phyloP scores from a whole-genome alignment of 2,888 invertebrate species.

The Fragum whitleyi region DNA sequence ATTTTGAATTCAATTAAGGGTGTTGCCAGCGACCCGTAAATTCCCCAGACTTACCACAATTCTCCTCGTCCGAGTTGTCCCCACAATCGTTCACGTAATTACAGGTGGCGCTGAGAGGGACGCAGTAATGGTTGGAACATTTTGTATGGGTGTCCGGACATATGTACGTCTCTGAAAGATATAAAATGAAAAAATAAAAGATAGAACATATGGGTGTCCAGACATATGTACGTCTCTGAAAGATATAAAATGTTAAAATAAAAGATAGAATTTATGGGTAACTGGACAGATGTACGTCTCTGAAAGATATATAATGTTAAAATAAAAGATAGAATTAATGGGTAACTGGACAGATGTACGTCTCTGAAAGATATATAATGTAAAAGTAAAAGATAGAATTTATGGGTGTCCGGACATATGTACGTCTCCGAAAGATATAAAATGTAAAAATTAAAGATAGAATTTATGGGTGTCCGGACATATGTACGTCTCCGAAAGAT shows the following conservation, averaged over 20 bases:
- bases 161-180: constrained; percentile 83
- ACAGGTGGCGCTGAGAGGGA: constrained; percentile 75
- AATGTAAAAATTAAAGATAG: neutral
- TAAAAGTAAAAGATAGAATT: constrained; percentile 85
- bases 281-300: constrained; percentile 85
- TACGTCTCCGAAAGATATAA: constrained; percentile 82
- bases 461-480: constrained; percentile 85
- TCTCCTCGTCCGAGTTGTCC: constrained; percentile 85
- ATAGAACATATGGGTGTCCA: constrained; percentile 86
- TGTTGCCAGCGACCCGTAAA: no score
- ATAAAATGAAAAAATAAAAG: constrained; percentile 72
- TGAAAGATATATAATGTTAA: constrained; percentile 38
- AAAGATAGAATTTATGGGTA: constrained; percentile 86
- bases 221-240: constrained; percentile 85
- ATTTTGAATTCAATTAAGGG: no score
- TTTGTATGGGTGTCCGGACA: constrained; percentile 86
- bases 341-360: constrained; percentile 85
- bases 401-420: constrained; percentile 85
- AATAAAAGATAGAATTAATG: constrained; percentile 85
- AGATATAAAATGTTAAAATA: constrained; percentile 43
- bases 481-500: constrained; percentile 82
- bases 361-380: constrained; percentile 76
- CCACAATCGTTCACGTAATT: constrained; percentile 85
- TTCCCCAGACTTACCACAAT: constrained; percentile 84
- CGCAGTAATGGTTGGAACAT: constrained; percentile 86